Evolutionary conservation across 2,797 vertebrate species (phyloP).

Genomic region (Xenops minutus): DNA sequence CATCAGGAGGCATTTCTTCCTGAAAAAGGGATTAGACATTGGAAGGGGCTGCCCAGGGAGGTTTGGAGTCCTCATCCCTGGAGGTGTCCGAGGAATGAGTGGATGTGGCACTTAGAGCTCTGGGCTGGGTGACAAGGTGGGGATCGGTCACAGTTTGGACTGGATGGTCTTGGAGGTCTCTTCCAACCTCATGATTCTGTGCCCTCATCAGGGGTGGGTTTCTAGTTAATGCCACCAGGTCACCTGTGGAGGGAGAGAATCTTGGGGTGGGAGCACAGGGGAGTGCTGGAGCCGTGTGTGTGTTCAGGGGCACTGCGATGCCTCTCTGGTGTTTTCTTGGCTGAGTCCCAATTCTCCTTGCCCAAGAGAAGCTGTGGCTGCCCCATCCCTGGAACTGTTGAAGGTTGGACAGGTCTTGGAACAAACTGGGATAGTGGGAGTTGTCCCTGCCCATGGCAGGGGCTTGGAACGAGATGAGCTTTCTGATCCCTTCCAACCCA

Average conservation of each 20-base stretch:
- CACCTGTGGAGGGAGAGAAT: not conserved
- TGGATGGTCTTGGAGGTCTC: not conserved
- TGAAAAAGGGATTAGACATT: not conserved
- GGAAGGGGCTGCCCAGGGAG: not conserved
- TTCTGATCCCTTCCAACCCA: not conserved
- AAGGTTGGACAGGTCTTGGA: not conserved
- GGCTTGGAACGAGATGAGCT: not conserved
- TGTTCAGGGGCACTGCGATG: not conserved
- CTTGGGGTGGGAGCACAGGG: not conserved
- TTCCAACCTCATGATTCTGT: not conserved
- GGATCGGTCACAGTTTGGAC: fast-evolving
- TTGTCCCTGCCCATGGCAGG: not conserved
- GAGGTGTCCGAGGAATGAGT: not conserved
- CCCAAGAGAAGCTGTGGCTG: not conserved
- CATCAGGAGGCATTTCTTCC: not conserved
- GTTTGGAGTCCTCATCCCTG: not conserved
- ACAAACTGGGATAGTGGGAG: not conserved
- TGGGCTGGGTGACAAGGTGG: not conserved
- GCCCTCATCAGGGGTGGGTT: not conserved
- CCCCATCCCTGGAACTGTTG: not conserved
- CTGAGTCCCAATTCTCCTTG: not conserved
- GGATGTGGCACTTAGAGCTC: fast-evolving
- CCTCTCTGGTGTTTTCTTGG: not conserved
- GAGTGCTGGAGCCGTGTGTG: fast-evolving
- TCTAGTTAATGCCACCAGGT: fast-evolving